A percentile compares a stretch with the other conserved stretches of the same genome.
phyloP scores from a whole-genome alignment of 2,888 invertebrate genomes.

The Pseudococcus longispinus region DNA sequence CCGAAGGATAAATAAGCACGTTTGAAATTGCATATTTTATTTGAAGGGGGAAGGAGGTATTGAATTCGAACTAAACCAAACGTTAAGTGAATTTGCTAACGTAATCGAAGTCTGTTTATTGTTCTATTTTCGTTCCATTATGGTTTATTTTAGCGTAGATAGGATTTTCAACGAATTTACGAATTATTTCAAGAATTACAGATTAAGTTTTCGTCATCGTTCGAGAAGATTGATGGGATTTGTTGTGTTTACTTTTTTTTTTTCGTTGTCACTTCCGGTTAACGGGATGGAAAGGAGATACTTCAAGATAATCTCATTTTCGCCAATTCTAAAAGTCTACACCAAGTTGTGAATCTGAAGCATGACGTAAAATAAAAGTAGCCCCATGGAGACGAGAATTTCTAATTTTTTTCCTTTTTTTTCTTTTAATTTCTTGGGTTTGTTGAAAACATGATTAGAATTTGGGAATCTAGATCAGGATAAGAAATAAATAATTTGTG shows the following conservation, averaged over 20 bases:
- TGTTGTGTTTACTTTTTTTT: background rate
- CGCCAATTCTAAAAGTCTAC: background rate
- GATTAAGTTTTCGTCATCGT: background rate
- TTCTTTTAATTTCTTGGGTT: background rate
- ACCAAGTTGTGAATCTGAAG: background rate
- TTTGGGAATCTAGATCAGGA: too few species aligned
- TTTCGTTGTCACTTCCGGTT: background rate
- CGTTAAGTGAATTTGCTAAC: background rate
- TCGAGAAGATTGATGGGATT: background rate
- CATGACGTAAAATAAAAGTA: background rate
- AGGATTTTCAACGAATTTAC: background rate
- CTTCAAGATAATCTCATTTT: conserved; percentile 8
- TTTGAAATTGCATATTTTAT: too few species aligned
- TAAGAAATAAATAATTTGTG: too few species aligned
- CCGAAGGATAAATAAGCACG: too few species aligned
- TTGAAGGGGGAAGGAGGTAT: background rate
- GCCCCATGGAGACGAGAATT: background rate
- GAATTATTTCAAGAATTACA: background rate
- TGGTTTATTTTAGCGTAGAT: background rate
- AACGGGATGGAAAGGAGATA: conserved; percentile 19
- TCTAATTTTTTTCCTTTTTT: too few species aligned
- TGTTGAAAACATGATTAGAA: too few species aligned
- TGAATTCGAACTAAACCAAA: background rate
- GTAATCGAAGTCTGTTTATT: background rate
- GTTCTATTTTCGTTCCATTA: background rate